Conservation (phyloP, 2,888 invertebrate species). For the Calameuta pallipes region DNA sequence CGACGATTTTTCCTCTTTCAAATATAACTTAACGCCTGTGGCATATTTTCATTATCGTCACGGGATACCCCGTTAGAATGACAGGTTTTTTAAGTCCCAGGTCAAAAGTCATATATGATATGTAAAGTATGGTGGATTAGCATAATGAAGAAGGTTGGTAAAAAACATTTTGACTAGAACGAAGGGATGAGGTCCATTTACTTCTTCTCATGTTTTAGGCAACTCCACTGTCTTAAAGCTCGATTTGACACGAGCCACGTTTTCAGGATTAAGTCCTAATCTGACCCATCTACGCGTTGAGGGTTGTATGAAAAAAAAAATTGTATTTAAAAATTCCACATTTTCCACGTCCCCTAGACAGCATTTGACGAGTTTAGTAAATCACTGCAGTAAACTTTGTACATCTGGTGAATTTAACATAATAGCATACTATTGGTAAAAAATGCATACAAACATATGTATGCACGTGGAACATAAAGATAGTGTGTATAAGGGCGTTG, state of each 20-base stretch:
- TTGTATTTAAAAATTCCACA: neutral
- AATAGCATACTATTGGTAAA: neutral
- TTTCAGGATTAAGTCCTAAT: slow-evolving; percentile 16
- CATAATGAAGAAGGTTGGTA: slow-evolving; percentile 37
- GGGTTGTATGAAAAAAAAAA: neutral
- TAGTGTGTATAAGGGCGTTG: neutral
- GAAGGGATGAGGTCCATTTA: neutral
- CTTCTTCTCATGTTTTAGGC: neutral
- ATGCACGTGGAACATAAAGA: neutral
- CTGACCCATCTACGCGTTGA: neutral
- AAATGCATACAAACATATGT: neutral
- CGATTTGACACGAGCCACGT: slow-evolving; percentile 16
- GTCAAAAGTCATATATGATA: slow-evolving; percentile 39
- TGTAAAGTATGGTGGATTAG: slow-evolving; percentile 44
- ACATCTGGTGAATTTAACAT: neutral
- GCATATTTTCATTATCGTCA: neutral
- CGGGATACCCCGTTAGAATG: slow-evolving; percentile 47
- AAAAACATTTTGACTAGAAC: slow-evolving; percentile 25
- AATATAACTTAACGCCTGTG: slow-evolving; percentile 43
- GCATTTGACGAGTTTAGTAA: neutral
- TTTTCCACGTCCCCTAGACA: neutral
- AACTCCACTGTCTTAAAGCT: slow-evolving; percentile 11
- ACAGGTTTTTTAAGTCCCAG: slow-evolving; percentile 36
- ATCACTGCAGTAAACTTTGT: neutral
- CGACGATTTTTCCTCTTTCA: slow-evolving; percentile 32